Evolutionary conservation across 2,113 vertebrate species (phyloP), one percentile per base, ranked within the genome.

Genomic region (Gnathonemus longibarbis): DNA sequence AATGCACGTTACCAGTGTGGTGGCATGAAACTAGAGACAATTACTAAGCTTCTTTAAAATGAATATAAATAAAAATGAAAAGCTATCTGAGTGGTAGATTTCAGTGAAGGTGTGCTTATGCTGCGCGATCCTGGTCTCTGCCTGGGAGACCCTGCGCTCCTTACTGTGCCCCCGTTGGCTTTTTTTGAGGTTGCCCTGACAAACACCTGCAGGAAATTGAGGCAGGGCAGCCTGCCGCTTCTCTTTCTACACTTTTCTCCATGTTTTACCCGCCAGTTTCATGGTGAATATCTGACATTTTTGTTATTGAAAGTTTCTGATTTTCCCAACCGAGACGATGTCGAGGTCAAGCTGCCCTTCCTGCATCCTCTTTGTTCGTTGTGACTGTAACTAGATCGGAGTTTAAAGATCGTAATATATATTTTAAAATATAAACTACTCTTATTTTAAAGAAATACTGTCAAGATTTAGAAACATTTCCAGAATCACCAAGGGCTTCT

Each of bases 401-500:
- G 50, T 27, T 45, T 45, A 24, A 84, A 84, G 84, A 62, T 31
- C n/a, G 27, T 53, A 48, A 89, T 80, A 70, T 35, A 58, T 48
- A 88, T 52, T 53, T 39, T 80, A 87, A 90, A 89, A 70, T 91
- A 88, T 90, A 62, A 84, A 89, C 52, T 80, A 53, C 42, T 88
- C 53, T 91, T 88, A 92, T 85, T 90, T 91, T 88, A 66, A 90
- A 87, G 88, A 92, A 91, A 92, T 92, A 90, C 91, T 92, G 90
- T 91, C 90, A 90, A 94, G 85, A 89, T 74, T 89, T 90, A 92
- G 91, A 94, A 91, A 95, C 91, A 94, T 94, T 94, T 70, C 45
- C 87, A 91, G 90, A 93, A 94, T 94, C 94, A 95, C 95, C 95
- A 95, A 96, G 95, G 96, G 96, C 95, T 96, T 96, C 93, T 95